Conservation (phyloP, 2,797 vertebrate genomes). For the Atherinosoma microstoma region DNA sequence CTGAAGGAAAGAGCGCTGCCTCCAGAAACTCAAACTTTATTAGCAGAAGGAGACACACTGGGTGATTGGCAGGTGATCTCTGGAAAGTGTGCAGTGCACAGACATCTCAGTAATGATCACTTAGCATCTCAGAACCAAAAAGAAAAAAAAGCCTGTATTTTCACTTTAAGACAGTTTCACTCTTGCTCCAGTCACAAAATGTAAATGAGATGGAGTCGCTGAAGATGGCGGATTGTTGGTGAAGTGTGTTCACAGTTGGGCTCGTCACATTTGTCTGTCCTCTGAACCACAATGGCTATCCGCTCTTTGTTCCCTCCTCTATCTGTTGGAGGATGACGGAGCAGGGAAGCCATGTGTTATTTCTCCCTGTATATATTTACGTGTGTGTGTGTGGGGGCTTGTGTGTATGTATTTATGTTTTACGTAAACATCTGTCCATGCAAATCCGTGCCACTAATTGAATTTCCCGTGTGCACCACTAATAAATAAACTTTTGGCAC, state of each 20-base stretch:
- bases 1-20: constrained; percentile 18
- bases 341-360: constrained; percentile 20
- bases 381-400: constrained; percentile 14
- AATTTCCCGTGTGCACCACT: constrained; percentile 5
- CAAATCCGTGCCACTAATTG: not conserved
- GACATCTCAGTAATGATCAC: constrained; percentile 51
- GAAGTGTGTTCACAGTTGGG: constrained; percentile 37
- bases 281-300: constrained; percentile 30
- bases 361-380: constrained; percentile 8
- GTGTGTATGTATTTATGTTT: not conserved
- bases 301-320: constrained; percentile 1
- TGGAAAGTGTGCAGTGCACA: constrained; percentile 28
- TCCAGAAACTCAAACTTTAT: constrained; percentile 44
- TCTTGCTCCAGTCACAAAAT: constrained; percentile 29
- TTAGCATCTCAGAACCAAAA: constrained; percentile 25
- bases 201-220: constrained; percentile 34
- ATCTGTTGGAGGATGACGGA: constrained; percentile 25
- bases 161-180: constrained; percentile 41
- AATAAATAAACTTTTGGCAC: constrained; percentile 12
- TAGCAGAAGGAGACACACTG: constrained; percentile 15
- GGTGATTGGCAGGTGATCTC: constrained; percentile 57
- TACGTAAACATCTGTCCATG: not conserved
- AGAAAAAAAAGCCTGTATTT: constrained; percentile 26
- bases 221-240: constrained; percentile 30
- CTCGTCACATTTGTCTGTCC: constrained; percentile 61